Base-by-base conservation (phyloP, 2,113 vertebrate species). In the Hemicordylus capensis region DNA sequence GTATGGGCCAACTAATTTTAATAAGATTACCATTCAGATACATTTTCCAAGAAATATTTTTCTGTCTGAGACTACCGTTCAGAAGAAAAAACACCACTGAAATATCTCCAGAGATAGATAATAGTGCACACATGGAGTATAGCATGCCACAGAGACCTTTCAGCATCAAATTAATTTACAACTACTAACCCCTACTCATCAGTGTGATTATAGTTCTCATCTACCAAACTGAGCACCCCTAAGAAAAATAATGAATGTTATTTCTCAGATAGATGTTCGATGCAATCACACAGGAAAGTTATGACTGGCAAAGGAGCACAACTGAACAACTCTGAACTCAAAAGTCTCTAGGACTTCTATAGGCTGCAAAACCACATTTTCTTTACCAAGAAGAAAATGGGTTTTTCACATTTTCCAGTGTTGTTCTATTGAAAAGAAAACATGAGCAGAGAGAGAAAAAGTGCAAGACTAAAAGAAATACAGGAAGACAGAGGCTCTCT, bases 351-450 rank as follows among this genome's bases (percentile, higher is more conserved):
- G 19, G 56, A 72, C 46, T 51, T 17, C 61, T 39, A 46, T 14
- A 0, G 28, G 73, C 80, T 76, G 81, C 48, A 85, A 82, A 91
- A 69, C 61, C 20, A 76, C 34, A 84, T 51, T 39, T 73, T 69
- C 66, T 8, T 7, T 80, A 79, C 2, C 39, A 42, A 76, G 34
- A 76, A 19, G 26, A 74, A 86, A 89, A 76, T 12, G 4, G 42
- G 26, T 89, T 86, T 39, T 20, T 75, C 0, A 0, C 58, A 44
- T n/a, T 76, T 88, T 76, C 84, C 19, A 22, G 20, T 76, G 61
- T 75, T 37, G 14, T 17, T 59, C 51, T 72, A 44, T 22, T 73
- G 48, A 59, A n/a, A 59, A 44, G 56, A 59, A 56, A 66, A 34
- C 12, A 31, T 66, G 63, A 66, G 63, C 31, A 64, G 63, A 64